phyloP scores from a whole-genome alignment of 2,113 vertebrate species.

The Ardeotis arabs region DNA sequence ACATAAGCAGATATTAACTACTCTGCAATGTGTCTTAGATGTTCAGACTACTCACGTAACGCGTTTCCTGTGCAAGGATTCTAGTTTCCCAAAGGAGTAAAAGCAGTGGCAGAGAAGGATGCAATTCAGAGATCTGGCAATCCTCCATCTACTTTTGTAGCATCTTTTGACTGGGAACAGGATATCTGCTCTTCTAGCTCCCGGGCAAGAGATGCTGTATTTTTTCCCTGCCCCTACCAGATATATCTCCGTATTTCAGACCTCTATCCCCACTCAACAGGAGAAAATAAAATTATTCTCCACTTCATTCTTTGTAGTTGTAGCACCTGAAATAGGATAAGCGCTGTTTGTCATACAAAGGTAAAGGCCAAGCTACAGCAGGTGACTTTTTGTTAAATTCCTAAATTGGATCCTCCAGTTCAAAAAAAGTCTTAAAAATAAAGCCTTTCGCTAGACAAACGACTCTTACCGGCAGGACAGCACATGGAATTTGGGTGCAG shows the following conservation, averaged over 20 bases:
- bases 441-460: neutral
- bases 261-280: neutral
- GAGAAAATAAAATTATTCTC: neutral
- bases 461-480: neutral
- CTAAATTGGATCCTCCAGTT: neutral
- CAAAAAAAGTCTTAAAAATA: neutral
- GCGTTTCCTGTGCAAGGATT: neutral
- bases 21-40: accelerated
- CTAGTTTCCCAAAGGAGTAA: neutral
- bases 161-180: neutral
- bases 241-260: neutral
- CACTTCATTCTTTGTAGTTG: neutral
- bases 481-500: neutral
- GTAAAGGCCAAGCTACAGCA: neutral
- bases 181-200: neutral
- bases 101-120: neutral
- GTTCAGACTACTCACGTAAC: neutral
- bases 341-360: neutral
- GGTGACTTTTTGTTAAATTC: neutral
- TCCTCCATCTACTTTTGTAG: neutral
- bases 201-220: neutral
- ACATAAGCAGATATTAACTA: no score
- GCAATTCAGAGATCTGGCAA: neutral
- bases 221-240: neutral
- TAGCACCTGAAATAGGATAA: neutral